Evolutionary conservation across 1,140 invertebrate species (phyloP).

Genomic region (Heliothis subflexa): DNA sequence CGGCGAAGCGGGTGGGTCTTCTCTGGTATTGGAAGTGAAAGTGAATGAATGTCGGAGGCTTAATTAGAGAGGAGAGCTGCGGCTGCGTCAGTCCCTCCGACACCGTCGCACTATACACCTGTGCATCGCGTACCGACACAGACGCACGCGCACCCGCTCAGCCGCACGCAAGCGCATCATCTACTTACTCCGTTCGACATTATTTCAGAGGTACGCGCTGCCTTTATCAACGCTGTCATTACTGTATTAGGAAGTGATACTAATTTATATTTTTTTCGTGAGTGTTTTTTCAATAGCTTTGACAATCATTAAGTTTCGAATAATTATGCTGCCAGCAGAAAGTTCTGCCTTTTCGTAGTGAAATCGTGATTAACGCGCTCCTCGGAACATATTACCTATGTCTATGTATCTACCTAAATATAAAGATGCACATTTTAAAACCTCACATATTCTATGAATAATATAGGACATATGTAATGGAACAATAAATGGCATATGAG

Average conservation of each 20-base stretch:
- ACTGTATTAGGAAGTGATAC: constrained; percentile 27
- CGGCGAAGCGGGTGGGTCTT: constrained; percentile 70
- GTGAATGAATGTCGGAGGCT: constrained; percentile 84
- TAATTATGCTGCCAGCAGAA: neutral
- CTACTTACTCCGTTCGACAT: constrained; percentile 48
- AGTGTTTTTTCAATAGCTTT: constrained; percentile 15
- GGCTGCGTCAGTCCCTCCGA: constrained; percentile 79
- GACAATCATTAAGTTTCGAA: neutral
- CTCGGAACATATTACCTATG: neutral
- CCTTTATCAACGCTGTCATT: constrained; percentile 38
- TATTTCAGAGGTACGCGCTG: constrained; percentile 61
- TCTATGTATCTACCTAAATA: too few species aligned
- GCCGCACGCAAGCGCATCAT: constrained; percentile 56
- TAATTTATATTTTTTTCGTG: constrained; percentile 21
- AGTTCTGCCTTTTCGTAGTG: constrained; percentile 18
- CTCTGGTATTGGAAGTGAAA: constrained; percentile 84
- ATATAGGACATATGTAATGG: too few species aligned
- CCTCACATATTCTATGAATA: too few species aligned
- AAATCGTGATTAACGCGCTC: constrained; percentile 24
- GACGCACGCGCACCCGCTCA: constrained; percentile 56
- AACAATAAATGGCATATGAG: too few species aligned
- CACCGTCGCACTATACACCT: constrained; percentile 72
- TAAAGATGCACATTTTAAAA: too few species aligned
- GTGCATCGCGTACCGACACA: constrained; percentile 60
- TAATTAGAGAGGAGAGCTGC: constrained; percentile 84